phyloP scores from a whole-genome alignment of 2,797 vertebrate genomes.

The Otolemur crassicaudatus region DNA sequence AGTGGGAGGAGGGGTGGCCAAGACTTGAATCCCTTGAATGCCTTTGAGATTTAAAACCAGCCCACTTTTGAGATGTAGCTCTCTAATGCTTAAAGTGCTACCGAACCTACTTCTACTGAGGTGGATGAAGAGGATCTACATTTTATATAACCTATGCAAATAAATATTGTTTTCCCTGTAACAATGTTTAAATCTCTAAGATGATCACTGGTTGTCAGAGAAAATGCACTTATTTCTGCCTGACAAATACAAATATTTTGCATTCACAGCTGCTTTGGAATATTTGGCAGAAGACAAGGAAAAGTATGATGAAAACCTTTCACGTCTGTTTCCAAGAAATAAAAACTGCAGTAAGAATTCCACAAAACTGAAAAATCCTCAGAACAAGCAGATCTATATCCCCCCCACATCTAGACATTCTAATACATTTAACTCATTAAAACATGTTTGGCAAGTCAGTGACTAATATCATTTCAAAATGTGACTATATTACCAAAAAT shows the following conservation, averaged over 20 bases:
- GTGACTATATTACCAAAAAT: not conserved
- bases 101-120: not conserved
- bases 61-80: not conserved
- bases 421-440: conserved; percentile 47
- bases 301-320: conserved; percentile 53
- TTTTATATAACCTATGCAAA: not conserved
- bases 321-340: conserved; percentile 59
- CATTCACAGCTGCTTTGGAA: conserved; percentile 25
- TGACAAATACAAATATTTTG: conserved; percentile 54
- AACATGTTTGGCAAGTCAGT: conserved; percentile 52
- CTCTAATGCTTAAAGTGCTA: conserved; percentile 6
- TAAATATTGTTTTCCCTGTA: not conserved
- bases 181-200: conserved; percentile 20
- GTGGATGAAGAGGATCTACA: not conserved
- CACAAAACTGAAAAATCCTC: conserved; percentile 51
- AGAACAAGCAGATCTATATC: not conserved
- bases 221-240: conserved; percentile 27
- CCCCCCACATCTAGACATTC: not conserved
- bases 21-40: conserved; percentile 14
- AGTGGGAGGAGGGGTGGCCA: not conserved
- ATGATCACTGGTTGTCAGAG: not conserved
- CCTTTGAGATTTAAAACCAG: conserved; percentile 43
- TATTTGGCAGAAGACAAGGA: conserved; percentile 34
- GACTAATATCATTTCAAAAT: conserved; percentile 42
- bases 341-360: conserved; percentile 55